Conservation (phyloP, 2,113 vertebrate genomes). For the Natator depressus region DNA sequence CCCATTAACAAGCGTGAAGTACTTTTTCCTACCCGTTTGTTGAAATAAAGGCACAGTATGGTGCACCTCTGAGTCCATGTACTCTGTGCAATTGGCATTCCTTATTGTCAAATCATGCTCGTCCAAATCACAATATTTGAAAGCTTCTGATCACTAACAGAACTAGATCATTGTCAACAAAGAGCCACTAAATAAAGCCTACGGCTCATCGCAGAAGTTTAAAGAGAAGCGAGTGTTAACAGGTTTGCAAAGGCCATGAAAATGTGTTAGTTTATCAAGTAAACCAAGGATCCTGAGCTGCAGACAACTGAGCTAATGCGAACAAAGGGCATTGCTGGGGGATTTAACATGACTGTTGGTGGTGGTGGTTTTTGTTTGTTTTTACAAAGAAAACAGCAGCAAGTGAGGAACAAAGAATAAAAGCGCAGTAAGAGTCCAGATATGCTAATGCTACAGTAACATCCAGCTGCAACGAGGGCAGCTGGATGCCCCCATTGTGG, state of each 20-base stretch:
- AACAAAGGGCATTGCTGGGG: neutral
- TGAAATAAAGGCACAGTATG: neutral
- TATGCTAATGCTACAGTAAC: constrained; percentile 37
- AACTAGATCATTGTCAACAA: neutral
- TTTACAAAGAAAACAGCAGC: constrained; percentile 8
- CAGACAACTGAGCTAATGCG: neutral
- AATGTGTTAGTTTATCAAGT: neutral
- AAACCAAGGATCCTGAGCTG: neutral
- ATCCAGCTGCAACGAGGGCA: constrained; percentile 48
- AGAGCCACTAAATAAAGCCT: neutral
- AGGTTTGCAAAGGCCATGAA: neutral
- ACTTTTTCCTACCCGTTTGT: neutral
- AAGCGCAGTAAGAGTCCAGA: neutral
- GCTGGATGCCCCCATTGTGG: constrained; percentile 58
- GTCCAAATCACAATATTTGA: neutral
- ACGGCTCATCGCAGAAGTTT: rapidly evolving
- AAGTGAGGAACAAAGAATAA: neutral
- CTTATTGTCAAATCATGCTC: neutral
- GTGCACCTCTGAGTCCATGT: neutral
- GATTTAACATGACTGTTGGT: neutral
- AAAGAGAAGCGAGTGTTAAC: neutral
- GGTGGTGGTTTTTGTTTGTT: neutral
- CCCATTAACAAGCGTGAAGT: neutral
- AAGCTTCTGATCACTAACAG: constrained; percentile 11
- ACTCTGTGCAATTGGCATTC: neutral